Conservation (phyloP, 2,888 invertebrate species). For the Cheilosia vulpina region DNA sequence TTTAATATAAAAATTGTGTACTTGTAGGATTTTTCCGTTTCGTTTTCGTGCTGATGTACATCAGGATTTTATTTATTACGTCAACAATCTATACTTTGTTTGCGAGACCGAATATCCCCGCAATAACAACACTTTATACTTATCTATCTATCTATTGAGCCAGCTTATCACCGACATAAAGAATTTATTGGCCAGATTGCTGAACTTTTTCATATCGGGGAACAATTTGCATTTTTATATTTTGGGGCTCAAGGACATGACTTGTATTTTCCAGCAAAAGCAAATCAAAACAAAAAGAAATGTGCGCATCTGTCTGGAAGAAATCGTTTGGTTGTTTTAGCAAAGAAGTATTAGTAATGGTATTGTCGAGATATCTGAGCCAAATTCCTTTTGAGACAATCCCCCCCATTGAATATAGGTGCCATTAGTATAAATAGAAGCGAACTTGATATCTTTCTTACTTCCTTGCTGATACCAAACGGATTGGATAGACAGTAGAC, state of each 20-base stretch:
- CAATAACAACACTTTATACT: conserved; percentile 40
- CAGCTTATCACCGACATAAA: conserved; percentile 66
- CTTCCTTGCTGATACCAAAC: too few species aligned
- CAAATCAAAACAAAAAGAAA: conserved; percentile 29
- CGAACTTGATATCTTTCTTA: too few species aligned
- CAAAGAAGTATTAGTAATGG: too few species aligned
- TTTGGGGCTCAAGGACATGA: conserved; percentile 4
- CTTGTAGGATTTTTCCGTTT: conserved; percentile 21
- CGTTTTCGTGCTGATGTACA: not conserved
- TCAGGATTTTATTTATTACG: conserved; percentile 40
- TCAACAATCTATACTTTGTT: conserved; percentile 23
- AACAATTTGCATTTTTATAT: conserved; percentile 66
- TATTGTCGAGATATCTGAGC: too few species aligned
- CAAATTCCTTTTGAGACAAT: too few species aligned
- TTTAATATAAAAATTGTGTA: conserved; percentile 38
- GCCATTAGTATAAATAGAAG: too few species aligned
- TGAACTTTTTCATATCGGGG: conserved; percentile 20
- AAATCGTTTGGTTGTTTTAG: not conserved
- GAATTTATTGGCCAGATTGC: conserved; percentile 61
- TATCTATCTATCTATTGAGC: conserved; percentile 40
- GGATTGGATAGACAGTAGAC: too few species aligned
- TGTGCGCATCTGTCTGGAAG: not conserved
- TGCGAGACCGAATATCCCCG: conserved; percentile 6
- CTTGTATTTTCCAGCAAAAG: conserved; percentile 12
- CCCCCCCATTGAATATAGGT: too few species aligned